Evolutionary conservation across 1,140 invertebrate species (phyloP), one percentile per base, ranked within the genome.

Genomic region (Lordiphosa mommai): DNA sequence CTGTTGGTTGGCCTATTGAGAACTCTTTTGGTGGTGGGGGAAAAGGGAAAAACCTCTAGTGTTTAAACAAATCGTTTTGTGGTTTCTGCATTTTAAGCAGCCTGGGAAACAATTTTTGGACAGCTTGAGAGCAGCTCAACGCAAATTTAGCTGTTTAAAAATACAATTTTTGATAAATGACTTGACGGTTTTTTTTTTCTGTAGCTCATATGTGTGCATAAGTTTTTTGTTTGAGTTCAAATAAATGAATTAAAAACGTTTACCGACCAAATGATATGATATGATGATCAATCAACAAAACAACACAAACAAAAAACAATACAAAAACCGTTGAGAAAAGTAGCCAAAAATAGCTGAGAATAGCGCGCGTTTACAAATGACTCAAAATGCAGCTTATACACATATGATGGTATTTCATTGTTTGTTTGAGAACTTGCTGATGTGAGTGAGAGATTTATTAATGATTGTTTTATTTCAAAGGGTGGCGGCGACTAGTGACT

Each of bases 131-230:
- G 36, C 36, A 16, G 8, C n/a, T 38, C 14, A 38, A 50, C 36
- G 55, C 58, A 77, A 77, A 79, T 80, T 79, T 82, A 79, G 76
- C 76, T 79, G 74, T 74, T 68, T 47, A 68, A 51, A 72, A 64
- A 56, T 67, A 79, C 37, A 72, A 38, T 8, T 68, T 67, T 77
- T 79, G 68, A 77, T 79, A 77, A 77, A 77, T 77, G 72, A 79
- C 61, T 61, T 46, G 61, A 63, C 67, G 49, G 16, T 70, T 74
- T 70, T 44, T n/a, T n/a, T n/a, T n/a, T n/a, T n/a, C n/a, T n/a
- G n/a, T n/a, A n/a, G 27, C 32, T 20, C 36, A 13, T 8, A 37
- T 13, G n/a, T 27, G 61, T 61, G 55, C 61, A 56, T 65, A 36
- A 48, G 67, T 12, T 46, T 38, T n/a, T n/a, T n/a, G n/a, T n/a